Base-by-base conservation (phyloP, 2,888 invertebrate species). In the Capitulum mitella region DNA sequence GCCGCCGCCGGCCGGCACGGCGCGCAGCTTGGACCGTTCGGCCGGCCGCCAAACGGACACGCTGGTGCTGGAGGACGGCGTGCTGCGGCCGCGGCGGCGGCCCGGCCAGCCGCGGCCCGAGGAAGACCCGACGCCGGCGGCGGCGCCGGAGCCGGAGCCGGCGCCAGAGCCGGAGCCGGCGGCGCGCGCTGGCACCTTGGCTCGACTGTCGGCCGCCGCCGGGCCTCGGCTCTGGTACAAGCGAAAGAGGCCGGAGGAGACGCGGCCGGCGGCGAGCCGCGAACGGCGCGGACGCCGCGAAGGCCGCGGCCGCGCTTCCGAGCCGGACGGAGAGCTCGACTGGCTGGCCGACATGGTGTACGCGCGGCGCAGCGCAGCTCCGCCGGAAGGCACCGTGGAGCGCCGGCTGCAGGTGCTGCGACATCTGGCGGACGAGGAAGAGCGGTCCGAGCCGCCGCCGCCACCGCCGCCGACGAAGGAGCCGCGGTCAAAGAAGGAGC, bases 321-420 rank as follows among this genome's bases (percentile, higher is more conserved):
- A 40, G 37, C 40, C 70, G 37, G 70, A 70, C 40, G 70, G 70
- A 2, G 70, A 70, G 70, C 70, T 70, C 10, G 70, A 70, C 70
- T 70, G 70, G 70, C 70, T 70, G 70, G 70, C 70, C 22, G 70
- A 70, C 40, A 70, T 70, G 70, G 70, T 70, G 70, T 70, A 70
- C 70, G 70, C 70, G 26, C 37, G 70, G 1, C 37, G 29, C 29
- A 70, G 70, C 40, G 70, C 29, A 2, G 70, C 70, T 37, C 70
- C 70, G 70, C 70, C 70, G 0, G 70, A 70, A 16, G 70, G 70
- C 37, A 70, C 70, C 40, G 70, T 70, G 26, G 70, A 70, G 70
- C 22, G 70, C 12, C 70, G 70, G 5, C 70, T 70, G 40, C 70
- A 70, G 37, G 70, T 70, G 26, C 70, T 70, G 37, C 37, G 70